These are phyloP conservation scores for Tortricodes alternella DNA, from an alignment of 2,888 invertebrate species.

Conservation along the genomic window DNA sequence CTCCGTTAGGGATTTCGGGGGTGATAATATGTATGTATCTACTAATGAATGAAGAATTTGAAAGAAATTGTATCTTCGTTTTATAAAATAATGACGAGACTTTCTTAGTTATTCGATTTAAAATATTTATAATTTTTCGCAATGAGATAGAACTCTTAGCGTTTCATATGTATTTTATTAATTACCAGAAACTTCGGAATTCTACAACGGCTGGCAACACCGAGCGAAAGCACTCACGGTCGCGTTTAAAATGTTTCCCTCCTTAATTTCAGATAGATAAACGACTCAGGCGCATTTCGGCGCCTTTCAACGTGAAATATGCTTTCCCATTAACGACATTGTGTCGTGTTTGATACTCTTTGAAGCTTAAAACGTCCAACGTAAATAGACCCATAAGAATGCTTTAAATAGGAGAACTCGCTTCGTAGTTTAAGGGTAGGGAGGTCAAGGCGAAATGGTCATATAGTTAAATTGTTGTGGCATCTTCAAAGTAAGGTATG, in stretches of 20 bases:
- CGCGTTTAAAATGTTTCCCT: slow-evolving; percentile 75
- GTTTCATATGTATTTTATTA: background rate
- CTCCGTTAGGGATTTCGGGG: too few relatives aligned
- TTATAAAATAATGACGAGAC: too few relatives aligned
- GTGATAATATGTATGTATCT: too few relatives aligned
- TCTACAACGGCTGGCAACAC: slow-evolving; percentile 70
- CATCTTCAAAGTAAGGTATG: slow-evolving; percentile 65
- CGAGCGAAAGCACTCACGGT: slow-evolving; percentile 52
- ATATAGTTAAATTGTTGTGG: slow-evolving; percentile 38
- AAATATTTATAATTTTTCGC: too few relatives aligned
- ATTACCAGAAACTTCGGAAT: slow-evolving; percentile 25
- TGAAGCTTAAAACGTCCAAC: slow-evolving; percentile 54
- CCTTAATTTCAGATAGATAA: slow-evolving; percentile 77
- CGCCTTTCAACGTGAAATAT: slow-evolving; percentile 73
- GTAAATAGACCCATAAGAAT: slow-evolving; percentile 4
- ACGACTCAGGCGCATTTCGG: slow-evolving; percentile 64
- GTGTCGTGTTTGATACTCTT: slow-evolving; percentile 52
- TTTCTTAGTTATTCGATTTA: too few relatives aligned
- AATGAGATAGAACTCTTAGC: background rate
- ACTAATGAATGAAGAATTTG: too few relatives aligned
- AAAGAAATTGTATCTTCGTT: too few relatives aligned
- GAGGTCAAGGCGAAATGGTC: slow-evolving; percentile 43
- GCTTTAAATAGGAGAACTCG: background rate
- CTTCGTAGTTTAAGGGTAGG: slow-evolving; percentile 6
- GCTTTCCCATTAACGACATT: slow-evolving; percentile 56